Percentiles rank a stretch among this genome's conserved stretches.
Evolutionary conservation across 2,888 invertebrate genomes (phyloP).

Genomic region (Macrosiphum euphorbiae): DNA sequence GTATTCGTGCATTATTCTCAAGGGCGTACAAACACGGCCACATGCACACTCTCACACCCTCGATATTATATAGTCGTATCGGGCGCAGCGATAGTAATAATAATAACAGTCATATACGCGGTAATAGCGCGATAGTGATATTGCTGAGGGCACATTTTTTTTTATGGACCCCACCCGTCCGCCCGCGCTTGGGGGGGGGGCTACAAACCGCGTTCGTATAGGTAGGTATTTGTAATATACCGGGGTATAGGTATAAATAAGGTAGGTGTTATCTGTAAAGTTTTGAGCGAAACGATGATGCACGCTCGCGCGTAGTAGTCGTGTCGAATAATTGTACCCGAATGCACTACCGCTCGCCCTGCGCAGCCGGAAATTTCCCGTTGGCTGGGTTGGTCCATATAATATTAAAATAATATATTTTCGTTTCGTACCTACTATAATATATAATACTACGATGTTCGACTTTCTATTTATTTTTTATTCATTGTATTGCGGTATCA

Average conservation of each 20-base stretch:
- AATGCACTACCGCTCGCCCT: not conserved
- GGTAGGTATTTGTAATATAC: not conserved
- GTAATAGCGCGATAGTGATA: not conserved
- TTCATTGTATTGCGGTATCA: too few relatives aligned
- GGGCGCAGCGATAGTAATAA: not conserved
- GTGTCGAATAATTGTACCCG: not conserved
- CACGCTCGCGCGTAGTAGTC: not conserved
- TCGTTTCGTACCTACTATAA: not conserved
- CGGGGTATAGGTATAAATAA: not conserved
- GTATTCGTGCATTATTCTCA: not conserved
- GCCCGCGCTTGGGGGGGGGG: not conserved
- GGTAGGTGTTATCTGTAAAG: not conserved
- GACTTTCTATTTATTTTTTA: not conserved
- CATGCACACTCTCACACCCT: not conserved
- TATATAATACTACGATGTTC: not conserved
- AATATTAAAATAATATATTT: not conserved
- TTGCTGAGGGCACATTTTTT: not conserved
- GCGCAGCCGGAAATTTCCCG: not conserved
- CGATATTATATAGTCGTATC: not conserved
- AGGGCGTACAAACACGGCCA: not conserved
- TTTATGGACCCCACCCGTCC: not conserved
- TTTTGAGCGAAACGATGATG: not conserved
- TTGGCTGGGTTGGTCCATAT: not conserved
- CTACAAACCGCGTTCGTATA: not conserved
- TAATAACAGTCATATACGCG: not conserved